These are phyloP conservation scores for Eira barbara DNA, from an alignment of 2,113 vertebrate genomes.

Conservation along the genomic window DNA sequence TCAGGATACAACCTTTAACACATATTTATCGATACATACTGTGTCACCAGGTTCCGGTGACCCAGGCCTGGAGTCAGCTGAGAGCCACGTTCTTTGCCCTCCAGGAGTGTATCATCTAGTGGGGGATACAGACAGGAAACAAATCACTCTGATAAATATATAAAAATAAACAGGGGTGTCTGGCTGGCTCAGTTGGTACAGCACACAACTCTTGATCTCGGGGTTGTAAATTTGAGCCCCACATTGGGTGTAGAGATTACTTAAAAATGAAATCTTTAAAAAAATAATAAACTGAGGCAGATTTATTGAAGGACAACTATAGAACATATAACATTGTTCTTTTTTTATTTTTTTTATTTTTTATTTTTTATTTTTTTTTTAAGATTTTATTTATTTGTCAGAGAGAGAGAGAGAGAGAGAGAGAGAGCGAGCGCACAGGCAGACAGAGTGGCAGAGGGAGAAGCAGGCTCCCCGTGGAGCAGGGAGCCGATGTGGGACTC, in stretches of 20 bases:
- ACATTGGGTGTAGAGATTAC: neutral
- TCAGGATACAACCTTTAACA: neutral
- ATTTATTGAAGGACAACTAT: neutral
- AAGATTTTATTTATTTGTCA: too few relatives aligned
- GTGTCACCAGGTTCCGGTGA: neutral
- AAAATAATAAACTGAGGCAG: neutral
- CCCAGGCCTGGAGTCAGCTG: neutral
- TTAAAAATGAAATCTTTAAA: neutral
- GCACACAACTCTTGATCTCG: neutral
- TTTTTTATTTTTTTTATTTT: too few relatives aligned
- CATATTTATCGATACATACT: neutral
- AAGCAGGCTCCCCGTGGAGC: too few relatives aligned
- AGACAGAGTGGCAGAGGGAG: too few relatives aligned
- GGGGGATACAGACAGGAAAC: neutral
- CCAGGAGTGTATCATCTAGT: neutral
- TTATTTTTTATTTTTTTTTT: too few relatives aligned
- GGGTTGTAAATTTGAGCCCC: neutral
- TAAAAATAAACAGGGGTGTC: neutral
- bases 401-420: too few relatives aligned
- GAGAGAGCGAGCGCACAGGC: too few relatives aligned
- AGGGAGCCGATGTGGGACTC: too few relatives aligned
- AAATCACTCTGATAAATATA: neutral
- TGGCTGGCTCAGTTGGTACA: neutral
- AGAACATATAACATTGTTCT: neutral
- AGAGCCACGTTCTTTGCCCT: neutral